Base-by-base conservation (phyloP, 2,113 vertebrate species). In the Pituophis catenifer region DNA sequence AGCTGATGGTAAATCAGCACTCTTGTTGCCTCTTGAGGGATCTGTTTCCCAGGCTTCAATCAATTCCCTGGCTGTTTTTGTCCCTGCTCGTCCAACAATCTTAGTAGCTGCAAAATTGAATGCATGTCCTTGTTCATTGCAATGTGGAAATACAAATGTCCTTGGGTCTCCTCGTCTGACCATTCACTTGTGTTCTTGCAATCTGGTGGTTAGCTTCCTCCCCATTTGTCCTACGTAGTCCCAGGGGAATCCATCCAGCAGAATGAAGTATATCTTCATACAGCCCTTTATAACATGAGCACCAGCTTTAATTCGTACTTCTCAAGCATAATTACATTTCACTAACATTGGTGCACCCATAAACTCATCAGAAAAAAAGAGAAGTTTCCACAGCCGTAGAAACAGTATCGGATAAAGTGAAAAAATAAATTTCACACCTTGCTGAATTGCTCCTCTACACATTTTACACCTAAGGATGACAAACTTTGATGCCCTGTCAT, bases 371-470 rank as follows among this genome's bases (percentile, higher is more conserved):
- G 29, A 62, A 70, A 62, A 70, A 87, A 2, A 86, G 10, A 13
- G 54, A 23, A 3, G 13, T 1, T 89, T n/a, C 26, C 88, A 62
- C 91, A 93, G 95, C 89, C 4, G 19, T 6, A 0, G 89, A 70
- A 93, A 92, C 75, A 59, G 53, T 57, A 54, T 85, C 58, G 54
- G 75, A 91, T 94, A 57, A 58, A 50, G 58, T 52, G 38, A 62
- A 91, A 91, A 93, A 93, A 93, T 91, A 91, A 55, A 92, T 92
- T 95, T 95, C 92, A 93, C 11, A 6, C 1, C 6, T 89, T 33
- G 85, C 7, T 89, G 89, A 96, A 89, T 93, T 95, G 26, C 87
- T 94, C 85, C 95, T 86, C n/a, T 86, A 91, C 5, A 94, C 93
- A 59, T 91, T 94, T 94, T 75, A 75, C 50, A 70, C 44, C 65